Percentiles rank a stretch among this genome's conserved stretches.
Evolutionary conservation across 2,797 vertebrate genomes (phyloP).

Genomic region (Schizothorax lantsangensis): DNA sequence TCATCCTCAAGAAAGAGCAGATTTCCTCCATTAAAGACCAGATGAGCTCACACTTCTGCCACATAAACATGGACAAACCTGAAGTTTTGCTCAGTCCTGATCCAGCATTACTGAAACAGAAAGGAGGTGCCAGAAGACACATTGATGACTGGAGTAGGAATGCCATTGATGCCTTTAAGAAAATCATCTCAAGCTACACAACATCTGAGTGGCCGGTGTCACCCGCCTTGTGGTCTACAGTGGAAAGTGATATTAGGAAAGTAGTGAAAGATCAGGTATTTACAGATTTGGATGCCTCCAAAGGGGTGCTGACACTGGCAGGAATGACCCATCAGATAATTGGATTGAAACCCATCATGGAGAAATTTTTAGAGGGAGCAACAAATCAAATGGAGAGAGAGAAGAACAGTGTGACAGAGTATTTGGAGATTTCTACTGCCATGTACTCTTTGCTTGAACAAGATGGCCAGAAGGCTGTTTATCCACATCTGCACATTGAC

Average conservation of each 20-base stretch:
- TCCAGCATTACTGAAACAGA: constrained; percentile 71
- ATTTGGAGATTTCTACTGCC: constrained; percentile 65
- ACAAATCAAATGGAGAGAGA: constrained; percentile 71
- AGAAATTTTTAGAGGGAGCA: constrained; percentile 63
- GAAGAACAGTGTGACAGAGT: constrained; percentile 70
- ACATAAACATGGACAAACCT: constrained; percentile 67
- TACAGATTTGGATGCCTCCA: constrained; percentile 61
- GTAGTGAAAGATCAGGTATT: constrained; percentile 67
- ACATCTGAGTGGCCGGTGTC: constrained; percentile 60
- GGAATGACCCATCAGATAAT: constrained; percentile 74
- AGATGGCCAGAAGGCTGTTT: constrained; percentile 71
- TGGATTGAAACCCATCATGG: constrained; percentile 67
- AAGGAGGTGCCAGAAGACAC: constrained; percentile 59
- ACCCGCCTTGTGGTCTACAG: constrained; percentile 72
- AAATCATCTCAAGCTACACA: constrained; percentile 72
- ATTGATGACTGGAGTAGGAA: constrained; percentile 78
- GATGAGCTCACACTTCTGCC: constrained; percentile 79
- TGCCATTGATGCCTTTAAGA: constrained; percentile 65
- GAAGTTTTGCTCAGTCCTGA: constrained; percentile 76
- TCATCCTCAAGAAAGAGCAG: constrained; percentile 72
- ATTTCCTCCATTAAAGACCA: constrained; percentile 70
- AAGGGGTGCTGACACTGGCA: constrained; percentile 71
- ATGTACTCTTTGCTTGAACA: constrained; percentile 75
- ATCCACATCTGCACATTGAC: constrained; percentile 69
- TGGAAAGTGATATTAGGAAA: constrained; percentile 64